phyloP scores from a whole-genome alignment of 1,140 invertebrate genomes.

The Ectropis grisescens region DNA sequence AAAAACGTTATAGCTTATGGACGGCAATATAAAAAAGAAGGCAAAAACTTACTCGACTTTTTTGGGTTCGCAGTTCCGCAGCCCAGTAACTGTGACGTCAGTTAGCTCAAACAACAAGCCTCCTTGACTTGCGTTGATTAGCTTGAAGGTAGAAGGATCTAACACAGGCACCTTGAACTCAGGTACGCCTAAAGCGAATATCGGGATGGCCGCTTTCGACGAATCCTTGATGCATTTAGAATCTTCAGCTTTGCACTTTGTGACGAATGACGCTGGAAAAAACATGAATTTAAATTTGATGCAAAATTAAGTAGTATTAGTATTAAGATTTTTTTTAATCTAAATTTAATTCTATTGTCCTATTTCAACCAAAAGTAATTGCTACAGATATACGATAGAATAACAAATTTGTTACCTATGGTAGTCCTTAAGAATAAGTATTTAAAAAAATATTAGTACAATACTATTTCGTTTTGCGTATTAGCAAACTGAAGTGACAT shows the following conservation, averaged over 20 bases:
- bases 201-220: constrained; percentile 13
- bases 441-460: too few species aligned
- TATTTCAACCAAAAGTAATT: too few species aligned
- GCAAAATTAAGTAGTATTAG: background rate
- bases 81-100: constrained; percentile 17
- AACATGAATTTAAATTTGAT: background rate
- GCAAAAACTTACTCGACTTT: constrained; percentile 7
- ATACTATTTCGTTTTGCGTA: too few species aligned
- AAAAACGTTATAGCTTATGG: too few species aligned
- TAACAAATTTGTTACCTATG: too few species aligned
- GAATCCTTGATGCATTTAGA: constrained; percentile 23
- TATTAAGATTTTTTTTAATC: too few species aligned
- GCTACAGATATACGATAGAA: too few species aligned
- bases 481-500: too few species aligned
- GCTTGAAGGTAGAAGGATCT: constrained; percentile 19
- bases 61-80: constrained; percentile 8
- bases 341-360: too few species aligned
- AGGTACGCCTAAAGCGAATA: constrained; percentile 24
- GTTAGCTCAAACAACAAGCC: constrained; percentile 22
- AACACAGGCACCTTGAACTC: constrained; percentile 17
- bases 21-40: too few species aligned
- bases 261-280: constrained; percentile 18
- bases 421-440: too few species aligned
- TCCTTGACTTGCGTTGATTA: constrained; percentile 15
- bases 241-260: constrained; percentile 27